These are phyloP conservation scores for Contarinia nasturtii DNA, from an alignment of 1,140 invertebrate genomes.

Conservation along the genomic window DNA sequence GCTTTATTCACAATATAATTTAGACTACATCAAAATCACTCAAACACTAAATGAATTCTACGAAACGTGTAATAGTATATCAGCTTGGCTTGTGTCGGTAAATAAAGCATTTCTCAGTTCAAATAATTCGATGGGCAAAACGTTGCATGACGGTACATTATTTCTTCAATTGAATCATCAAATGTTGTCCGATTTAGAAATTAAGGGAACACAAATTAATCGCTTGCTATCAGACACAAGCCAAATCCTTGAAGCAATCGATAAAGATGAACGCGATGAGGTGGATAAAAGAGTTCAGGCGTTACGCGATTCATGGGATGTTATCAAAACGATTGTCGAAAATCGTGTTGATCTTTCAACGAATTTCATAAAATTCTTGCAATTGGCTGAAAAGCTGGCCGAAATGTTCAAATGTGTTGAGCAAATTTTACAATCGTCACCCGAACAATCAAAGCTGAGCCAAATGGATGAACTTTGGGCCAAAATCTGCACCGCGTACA, in stretches of 20 bases:
- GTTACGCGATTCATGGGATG: constrained; percentile 40
- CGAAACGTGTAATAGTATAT: constrained; percentile 46
- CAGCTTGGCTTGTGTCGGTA: constrained; percentile 46
- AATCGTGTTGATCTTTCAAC: constrained; percentile 40
- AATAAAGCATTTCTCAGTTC: constrained; percentile 53
- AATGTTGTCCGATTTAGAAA: constrained; percentile 53
- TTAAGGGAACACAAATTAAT: constrained; percentile 48
- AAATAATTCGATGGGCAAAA: constrained; percentile 55
- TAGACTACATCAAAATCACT: constrained; percentile 50
- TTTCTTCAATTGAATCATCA: constrained; percentile 58
- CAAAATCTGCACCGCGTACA: constrained; percentile 34
- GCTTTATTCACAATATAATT: constrained; percentile 45
- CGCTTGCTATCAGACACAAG: constrained; percentile 38
- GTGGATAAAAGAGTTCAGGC: constrained; percentile 39
- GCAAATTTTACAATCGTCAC: constrained; percentile 25
- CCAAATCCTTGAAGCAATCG: constrained; percentile 41
- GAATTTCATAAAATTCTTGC: constrained; percentile 54
- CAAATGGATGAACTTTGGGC: constrained; percentile 40
- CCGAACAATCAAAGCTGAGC: constrained; percentile 31
- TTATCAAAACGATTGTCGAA: constrained; percentile 40
- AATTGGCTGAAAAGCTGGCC: constrained; percentile 41
- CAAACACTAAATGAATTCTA: constrained; percentile 46
- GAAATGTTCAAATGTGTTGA: constrained; percentile 48
- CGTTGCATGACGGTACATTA: constrained; percentile 45
- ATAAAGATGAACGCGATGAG: constrained; percentile 41